Evolutionary conservation across 2,888 invertebrate species (phyloP).

Genomic region (Neria commutata): DNA sequence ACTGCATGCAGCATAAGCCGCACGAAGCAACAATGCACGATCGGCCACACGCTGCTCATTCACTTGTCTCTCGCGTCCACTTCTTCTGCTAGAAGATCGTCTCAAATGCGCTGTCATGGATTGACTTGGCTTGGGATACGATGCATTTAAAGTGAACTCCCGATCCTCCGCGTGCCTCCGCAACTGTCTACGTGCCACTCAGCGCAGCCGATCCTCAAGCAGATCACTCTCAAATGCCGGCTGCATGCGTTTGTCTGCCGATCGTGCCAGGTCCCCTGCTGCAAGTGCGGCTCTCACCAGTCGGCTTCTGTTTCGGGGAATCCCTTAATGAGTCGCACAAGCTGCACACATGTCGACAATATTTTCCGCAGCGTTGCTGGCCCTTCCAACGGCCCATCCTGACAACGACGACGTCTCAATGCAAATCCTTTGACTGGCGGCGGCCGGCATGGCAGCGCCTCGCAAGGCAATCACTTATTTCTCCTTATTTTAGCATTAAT

Average conservation of each 20-base stretch:
- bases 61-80: no score
- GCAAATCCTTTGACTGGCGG: constrained; percentile 16
- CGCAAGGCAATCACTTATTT: not conserved
- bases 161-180: no score
- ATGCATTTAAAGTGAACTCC: no score
- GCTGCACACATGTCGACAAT: constrained; percentile 36
- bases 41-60: no score
- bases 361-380: constrained; percentile 21
- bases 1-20: not conserved
- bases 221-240: not conserved
- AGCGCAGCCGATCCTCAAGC: no score
- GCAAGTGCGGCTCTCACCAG: not conserved
- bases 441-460: not conserved
- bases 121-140: no score
- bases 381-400: not conserved
- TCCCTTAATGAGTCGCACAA: constrained; percentile 29
- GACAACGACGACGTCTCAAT: no score
- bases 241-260: not conserved
- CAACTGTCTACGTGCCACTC: no score
- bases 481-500: constrained; percentile 19
- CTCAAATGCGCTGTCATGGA: no score
- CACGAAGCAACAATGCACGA: not conserved
- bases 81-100: no score
- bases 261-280: not conserved
- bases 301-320: constrained; percentile 31